Base-by-base conservation (phyloP, 2,113 vertebrate genomes). In the Narcine bancroftii region DNA sequence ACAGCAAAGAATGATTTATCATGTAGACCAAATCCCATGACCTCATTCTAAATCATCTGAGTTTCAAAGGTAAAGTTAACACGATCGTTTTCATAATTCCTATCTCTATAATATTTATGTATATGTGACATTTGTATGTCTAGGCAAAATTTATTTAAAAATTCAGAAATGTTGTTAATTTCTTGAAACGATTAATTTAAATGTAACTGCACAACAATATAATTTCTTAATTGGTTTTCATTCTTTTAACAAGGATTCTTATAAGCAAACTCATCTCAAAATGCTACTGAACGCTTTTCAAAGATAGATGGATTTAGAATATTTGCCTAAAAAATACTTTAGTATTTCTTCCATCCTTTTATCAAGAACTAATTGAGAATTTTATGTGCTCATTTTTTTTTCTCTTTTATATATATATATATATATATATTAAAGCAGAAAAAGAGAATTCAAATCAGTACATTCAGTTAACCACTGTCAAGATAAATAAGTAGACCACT, bases 1-100 rank as follows among this genome's bases (percentile, higher is more conserved):
- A 91, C 39, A 66, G 89, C 39, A 15, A 45, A 69, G 65, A 91
- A 91, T 91, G 89, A 91, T 91, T 91, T 91, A 91, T 91, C 89
- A 91, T 71, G 63, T 15, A 69, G 65, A 47, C 89, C 89, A 91
- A 91, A 71, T 56, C 87, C 42, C 65, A 71, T 91, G 89, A 91
- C 89, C 89, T 69, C 89, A 69, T 91, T 69, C 9, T 69, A 91
- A 91, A 71, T 91, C 65, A 65, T 91, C 39, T 91, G 10, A 45
- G 65, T 91, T 69, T 69, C 89, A 91, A 91, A 91, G 63, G 63
- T 17, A 69, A 69, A 69, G 39, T 69, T 71, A 91, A 53, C 65
- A 69, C 65, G 71, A 69, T 91, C 71, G 9, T 36, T 91, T 91
- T 47, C 21, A 69, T 69, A 69, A 69, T 69, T 91, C 63, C 42